Conservation (phyloP, 2,113 vertebrate species). For the Chaetorhynchus papuensis region DNA sequence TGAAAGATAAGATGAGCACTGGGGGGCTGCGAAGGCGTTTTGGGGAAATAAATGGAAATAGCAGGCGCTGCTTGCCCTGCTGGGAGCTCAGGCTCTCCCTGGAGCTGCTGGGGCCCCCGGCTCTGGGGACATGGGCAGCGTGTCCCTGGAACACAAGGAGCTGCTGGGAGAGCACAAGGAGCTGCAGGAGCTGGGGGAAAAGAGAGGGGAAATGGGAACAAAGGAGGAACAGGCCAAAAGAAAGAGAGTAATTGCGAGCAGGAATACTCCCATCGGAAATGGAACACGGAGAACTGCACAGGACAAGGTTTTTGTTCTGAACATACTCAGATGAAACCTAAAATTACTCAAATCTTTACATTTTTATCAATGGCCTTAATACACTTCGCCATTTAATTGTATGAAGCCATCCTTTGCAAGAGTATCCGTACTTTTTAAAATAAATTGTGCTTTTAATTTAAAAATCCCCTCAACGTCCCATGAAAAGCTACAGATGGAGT, state of each 20-base stretch:
- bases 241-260: neutral
- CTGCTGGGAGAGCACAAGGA: neutral
- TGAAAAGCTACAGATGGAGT: slow-evolving; percentile 73
- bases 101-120: neutral
- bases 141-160: neutral
- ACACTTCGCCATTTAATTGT: slow-evolving; percentile 53
- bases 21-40: neutral
- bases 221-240: neutral
- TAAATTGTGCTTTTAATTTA: slow-evolving; percentile 49
- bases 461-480: neutral
- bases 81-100: neutral
- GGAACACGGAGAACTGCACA: neutral
- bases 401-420: slow-evolving; percentile 38
- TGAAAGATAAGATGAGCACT: neutral
- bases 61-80: neutral
- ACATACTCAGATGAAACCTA: slow-evolving; percentile 34
- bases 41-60: neutral
- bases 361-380: slow-evolving; percentile 63
- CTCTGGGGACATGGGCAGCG: neutral
- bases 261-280: neutral
- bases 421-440: slow-evolving; percentile 48
- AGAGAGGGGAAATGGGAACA: neutral
- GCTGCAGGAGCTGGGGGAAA: neutral
- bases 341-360: slow-evolving; percentile 69
- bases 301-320: neutral